Conservation (phyloP, 2,113 vertebrate genomes). For the Macaca nemestrina region DNA sequence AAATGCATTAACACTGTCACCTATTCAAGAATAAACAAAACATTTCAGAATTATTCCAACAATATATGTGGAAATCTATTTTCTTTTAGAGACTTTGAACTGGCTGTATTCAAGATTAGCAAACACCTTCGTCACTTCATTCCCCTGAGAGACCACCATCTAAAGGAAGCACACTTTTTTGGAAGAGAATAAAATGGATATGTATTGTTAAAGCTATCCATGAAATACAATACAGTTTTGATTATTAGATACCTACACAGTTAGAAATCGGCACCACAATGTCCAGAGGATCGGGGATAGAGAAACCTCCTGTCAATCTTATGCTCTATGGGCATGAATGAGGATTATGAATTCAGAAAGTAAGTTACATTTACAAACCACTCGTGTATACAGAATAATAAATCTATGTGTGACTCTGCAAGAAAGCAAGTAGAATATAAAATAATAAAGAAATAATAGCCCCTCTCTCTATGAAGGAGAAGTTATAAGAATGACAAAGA, state of each 20-base stretch:
- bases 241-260: not conserved
- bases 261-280: not conserved
- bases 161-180: not conserved
- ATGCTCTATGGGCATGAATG: not conserved
- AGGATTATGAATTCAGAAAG: constrained; percentile 7
- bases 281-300: not conserved
- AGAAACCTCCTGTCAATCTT: not conserved
- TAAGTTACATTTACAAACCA: not conserved
- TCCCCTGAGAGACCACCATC: not conserved
- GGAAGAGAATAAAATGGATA: not conserved
- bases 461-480: not conserved
- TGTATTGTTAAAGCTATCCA: not conserved
- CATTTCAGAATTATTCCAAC: not conserved
- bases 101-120: not conserved
- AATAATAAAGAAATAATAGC: not conserved
- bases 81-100: constrained; percentile 9
- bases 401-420: not conserved
- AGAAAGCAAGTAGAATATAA: not conserved
- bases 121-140: not conserved
- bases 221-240: not conserved
- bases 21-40: constrained; percentile 48
- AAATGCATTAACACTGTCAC: constrained; percentile 49
- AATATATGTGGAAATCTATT: not conserved
- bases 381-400: not conserved
- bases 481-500: not conserved